Percentiles rank a stretch among this genome's conserved stretches.
Evolutionary conservation across 2,888 invertebrate species (phyloP).

Genomic region (Nemapogon koenigi): DNA sequence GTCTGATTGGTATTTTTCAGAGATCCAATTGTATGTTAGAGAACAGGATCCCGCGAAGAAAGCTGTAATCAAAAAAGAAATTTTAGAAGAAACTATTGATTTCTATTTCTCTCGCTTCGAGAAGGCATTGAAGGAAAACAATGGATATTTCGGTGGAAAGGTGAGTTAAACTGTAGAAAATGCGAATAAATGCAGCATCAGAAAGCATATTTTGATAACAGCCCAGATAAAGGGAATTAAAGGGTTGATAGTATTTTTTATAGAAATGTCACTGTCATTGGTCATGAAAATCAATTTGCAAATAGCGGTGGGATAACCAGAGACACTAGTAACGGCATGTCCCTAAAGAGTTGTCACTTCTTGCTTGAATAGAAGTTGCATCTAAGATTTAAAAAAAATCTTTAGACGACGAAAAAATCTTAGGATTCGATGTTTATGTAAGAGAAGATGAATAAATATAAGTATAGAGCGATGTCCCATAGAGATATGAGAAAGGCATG

Average conservation of each 20-base stretch:
- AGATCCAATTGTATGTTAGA: constrained; percentile 22
- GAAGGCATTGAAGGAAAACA: constrained; percentile 32
- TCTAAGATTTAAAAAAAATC: no score
- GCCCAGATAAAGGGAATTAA: background rate
- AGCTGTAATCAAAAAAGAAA: constrained; percentile 25
- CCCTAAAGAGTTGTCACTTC: no score
- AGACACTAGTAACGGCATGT: no score
- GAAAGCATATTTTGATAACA: background rate
- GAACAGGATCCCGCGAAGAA: constrained; percentile 29
- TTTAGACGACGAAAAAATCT: no score
- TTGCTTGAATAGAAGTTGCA: no score
- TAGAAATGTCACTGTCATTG: no score
- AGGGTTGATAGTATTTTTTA: no score
- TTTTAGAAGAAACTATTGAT: constrained; percentile 30
- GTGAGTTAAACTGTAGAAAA: constrained; percentile 20
- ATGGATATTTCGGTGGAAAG: constrained; percentile 39
- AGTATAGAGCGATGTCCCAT: background rate
- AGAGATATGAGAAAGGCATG: background rate
- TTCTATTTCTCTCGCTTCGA: constrained; percentile 42
- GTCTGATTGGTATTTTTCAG: constrained; percentile 22
- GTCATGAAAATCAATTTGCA: no score
- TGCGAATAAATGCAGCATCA: background rate
- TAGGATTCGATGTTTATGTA: no score
- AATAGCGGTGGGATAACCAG: no score
- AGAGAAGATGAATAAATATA: background rate